Percentiles rank a stretch among this genome's conserved stretches.
Evolutionary conservation across 1,140 invertebrate genomes (phyloP).

Genomic region (Bombus pascuorum): DNA sequence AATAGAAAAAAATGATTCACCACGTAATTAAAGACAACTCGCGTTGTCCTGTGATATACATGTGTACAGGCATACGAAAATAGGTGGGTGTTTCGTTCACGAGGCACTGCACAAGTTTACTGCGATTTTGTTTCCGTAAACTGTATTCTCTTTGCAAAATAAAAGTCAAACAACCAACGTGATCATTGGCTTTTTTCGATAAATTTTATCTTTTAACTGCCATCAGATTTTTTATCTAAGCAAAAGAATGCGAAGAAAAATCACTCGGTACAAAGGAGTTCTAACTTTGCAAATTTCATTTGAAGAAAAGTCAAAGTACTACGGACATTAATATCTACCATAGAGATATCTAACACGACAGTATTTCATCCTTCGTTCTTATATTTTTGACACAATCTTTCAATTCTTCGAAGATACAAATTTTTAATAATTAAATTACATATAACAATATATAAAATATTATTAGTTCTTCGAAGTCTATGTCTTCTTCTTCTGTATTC

Average conservation of each 20-base stretch:
- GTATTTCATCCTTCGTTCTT: not conserved
- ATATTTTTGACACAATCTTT: too few species aligned
- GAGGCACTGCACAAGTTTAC: not conserved
- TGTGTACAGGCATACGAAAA: not conserved
- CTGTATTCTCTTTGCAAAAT: not conserved
- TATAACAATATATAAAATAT: too few species aligned
- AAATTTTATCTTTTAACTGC: not conserved
- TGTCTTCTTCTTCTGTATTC: too few species aligned
- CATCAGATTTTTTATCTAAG: not conserved
- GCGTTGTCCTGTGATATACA: not conserved
- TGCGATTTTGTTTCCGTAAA: not conserved
- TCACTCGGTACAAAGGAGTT: not conserved
- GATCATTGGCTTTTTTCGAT: not conserved
- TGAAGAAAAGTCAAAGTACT: not conserved
- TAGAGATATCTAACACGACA: not conserved
- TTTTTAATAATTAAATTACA: too few species aligned
- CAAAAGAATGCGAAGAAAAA: not conserved
- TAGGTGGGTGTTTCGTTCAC: not conserved
- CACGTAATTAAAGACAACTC: constrained; percentile 11
- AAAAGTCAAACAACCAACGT: not conserved
- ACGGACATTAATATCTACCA: too few species aligned
- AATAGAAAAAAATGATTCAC: constrained; percentile 18
- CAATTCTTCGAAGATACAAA: too few species aligned
- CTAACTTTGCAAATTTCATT: not conserved
- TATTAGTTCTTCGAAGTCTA: too few species aligned